Evolutionary conservation across 2,113 vertebrate genomes (phyloP).

Genomic region (Lipotes vexillifer): DNA sequence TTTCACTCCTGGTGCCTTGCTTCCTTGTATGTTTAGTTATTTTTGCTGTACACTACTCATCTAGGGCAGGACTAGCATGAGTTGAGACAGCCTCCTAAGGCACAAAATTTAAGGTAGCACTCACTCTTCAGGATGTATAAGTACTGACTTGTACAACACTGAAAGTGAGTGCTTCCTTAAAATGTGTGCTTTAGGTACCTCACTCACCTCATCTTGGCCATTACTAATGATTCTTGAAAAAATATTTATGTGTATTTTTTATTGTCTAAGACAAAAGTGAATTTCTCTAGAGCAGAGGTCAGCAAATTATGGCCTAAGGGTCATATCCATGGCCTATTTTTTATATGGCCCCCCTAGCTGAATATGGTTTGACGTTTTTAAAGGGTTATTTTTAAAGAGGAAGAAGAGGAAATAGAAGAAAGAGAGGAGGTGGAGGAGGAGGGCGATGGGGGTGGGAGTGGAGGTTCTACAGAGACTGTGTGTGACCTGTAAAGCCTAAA

Average conservation of each 20-base stretch:
- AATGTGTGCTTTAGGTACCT: neutral
- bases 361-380: neutral
- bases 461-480: neutral
- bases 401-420: neutral
- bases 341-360: neutral
- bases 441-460: neutral
- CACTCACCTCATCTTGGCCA: neutral
- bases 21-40: neutral
- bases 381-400: neutral
- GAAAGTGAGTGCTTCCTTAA: neutral
- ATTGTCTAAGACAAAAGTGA: neutral
- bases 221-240: constrained; percentile 13
- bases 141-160: neutral
- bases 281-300: neutral
- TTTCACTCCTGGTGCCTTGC: neutral
- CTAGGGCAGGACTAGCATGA: neutral
- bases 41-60: neutral
- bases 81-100: neutral
- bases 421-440: neutral
- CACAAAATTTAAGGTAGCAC: neutral
- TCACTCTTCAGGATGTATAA: neutral
- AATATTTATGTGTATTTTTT: neutral
- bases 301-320: neutral
- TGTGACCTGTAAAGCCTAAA: neutral
- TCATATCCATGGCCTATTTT: neutral